Percentiles rank a stretch among this genome's conserved stretches.
Evolutionary conservation across 2,797 vertebrate species (phyloP).

Genomic region (Malurus splendens): DNA sequence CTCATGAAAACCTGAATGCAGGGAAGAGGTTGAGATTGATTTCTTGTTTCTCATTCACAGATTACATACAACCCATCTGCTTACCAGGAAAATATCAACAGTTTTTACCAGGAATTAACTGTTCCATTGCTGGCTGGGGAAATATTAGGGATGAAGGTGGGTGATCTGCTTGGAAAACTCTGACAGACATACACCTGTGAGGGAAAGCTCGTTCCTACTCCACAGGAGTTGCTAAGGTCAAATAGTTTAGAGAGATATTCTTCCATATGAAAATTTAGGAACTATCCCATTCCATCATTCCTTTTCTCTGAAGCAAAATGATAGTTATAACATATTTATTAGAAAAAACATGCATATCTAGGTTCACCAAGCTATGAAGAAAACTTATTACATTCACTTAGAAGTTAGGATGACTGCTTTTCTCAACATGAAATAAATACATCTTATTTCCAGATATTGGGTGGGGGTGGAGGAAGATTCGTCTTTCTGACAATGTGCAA

Average conservation of each 20-base stretch:
- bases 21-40: not conserved
- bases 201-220: not conserved
- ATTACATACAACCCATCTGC: slow-evolving; percentile 85
- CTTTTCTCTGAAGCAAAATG: not conserved
- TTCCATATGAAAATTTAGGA: not conserved
- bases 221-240: not conserved
- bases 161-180: slow-evolving; percentile 9
- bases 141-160: slow-evolving; percentile 62
- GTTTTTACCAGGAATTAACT: slow-evolving; percentile 74
- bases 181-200: not conserved
- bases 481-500: not conserved
- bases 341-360: not conserved
- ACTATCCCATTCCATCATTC: not conserved
- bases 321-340: not conserved
- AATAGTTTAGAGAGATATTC: not conserved
- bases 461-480: not conserved
- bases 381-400: not conserved
- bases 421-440: not conserved
- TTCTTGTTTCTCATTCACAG: slow-evolving; percentile 56
- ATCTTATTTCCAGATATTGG: not conserved
- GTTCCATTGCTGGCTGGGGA: slow-evolving; percentile 90
- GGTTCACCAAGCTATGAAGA: not conserved
- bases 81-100: slow-evolving; percentile 73
- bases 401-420: not conserved
- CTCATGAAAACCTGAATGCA: not conserved